These are phyloP conservation scores for Gallirallus australis DNA, from an alignment of 2,797 vertebrate species.

Conservation along the genomic window DNA sequence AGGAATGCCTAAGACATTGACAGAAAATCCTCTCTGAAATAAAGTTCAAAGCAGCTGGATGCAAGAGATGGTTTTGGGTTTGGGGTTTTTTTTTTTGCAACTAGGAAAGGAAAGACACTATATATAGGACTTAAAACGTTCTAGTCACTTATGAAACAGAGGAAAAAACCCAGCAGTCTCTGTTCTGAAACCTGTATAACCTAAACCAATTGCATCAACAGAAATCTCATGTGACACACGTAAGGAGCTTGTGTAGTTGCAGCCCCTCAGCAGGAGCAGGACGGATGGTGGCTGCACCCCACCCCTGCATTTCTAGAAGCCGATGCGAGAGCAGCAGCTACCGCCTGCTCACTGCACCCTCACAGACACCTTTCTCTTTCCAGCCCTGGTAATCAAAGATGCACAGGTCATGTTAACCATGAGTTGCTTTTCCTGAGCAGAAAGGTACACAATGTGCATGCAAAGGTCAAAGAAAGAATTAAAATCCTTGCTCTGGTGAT, in stretches of 20 bases:
- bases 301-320: rapidly evolving
- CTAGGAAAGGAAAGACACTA: not conserved
- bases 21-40: slow-evolving; percentile 14
- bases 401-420: rapidly evolving
- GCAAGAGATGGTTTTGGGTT: not conserved
- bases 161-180: not conserved
- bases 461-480: not conserved
- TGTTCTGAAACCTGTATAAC: not conserved
- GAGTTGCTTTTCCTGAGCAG: not conserved
- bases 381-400: not conserved
- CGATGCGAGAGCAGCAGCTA: not conserved
- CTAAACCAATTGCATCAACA: rapidly evolving
- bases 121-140: not conserved
- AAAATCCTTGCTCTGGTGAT: not conserved
- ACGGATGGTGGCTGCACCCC: not conserved
- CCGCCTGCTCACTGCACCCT: rapidly evolving
- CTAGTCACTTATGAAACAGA: not conserved
- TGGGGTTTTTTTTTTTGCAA: not conserved
- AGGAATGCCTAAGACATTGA: not conserved
- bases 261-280: not conserved
- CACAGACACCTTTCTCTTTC: not conserved
- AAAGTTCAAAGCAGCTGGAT: slow-evolving; percentile 28
- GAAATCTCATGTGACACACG: rapidly evolving
- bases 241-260: rapidly evolving
- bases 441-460: rapidly evolving